A percentile compares a stretch with the other conserved stretches of the same genome.
Evolutionary conservation across 2,797 vertebrate species (phyloP).

Genomic region (Halcyon leucocephala): DNA sequence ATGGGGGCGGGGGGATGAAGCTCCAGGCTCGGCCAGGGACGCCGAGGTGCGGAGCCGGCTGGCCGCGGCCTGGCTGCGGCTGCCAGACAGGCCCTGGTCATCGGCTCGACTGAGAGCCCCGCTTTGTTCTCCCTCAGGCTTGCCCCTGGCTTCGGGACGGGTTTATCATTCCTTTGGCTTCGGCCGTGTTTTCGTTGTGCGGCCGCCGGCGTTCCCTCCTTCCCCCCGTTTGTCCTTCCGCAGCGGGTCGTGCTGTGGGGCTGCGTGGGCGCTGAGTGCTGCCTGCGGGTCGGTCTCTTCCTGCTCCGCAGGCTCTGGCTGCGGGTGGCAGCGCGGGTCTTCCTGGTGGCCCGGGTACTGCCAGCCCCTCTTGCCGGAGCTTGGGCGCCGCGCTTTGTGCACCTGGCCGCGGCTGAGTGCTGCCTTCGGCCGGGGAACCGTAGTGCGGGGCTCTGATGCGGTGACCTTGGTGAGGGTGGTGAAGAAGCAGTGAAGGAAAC

Average conservation of each 20-base stretch:
- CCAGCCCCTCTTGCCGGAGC: not conserved
- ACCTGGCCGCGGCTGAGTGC: accelerated
- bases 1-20: no score
- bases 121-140: not conserved
- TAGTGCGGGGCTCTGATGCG: accelerated
- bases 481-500: not conserved
- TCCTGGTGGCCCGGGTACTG: not conserved
- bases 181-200: not conserved
- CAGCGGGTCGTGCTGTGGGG: not conserved
- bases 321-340: not conserved
- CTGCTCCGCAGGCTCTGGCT: not conserved
- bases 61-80: not conserved
- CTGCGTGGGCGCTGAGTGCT: not conserved
- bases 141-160: not conserved
- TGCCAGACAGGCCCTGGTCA: not conserved
- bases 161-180: not conserved
- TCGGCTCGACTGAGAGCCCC: not conserved
- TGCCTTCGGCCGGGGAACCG: not conserved
- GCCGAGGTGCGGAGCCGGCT: not conserved
- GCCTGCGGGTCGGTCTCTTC: not conserved
- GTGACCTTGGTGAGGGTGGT: not conserved
- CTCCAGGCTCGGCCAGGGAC: not conserved
- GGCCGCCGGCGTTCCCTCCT: not conserved
- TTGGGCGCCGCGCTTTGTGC: accelerated
- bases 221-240: not conserved